A percentile compares a stretch with the other conserved stretches of the same genome.
phyloP scores from a whole-genome alignment of 2,113 vertebrate genomes.

The Gulo gulo region DNA sequence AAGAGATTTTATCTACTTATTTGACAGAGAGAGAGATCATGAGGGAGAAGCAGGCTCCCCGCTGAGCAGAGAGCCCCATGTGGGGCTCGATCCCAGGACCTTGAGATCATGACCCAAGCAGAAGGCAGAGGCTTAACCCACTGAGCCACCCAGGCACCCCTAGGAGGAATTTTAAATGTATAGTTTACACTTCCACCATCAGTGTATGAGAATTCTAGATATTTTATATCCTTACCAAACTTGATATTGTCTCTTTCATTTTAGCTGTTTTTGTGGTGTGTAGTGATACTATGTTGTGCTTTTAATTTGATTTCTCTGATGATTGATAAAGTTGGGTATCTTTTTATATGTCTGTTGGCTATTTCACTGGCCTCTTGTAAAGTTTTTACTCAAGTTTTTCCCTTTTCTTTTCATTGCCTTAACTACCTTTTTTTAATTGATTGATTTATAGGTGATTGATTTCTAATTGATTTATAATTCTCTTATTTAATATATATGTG shows the following conservation, averaged over 20 bases:
- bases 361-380: background rate
- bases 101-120: background rate
- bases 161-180: conserved; percentile 29
- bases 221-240: background rate
- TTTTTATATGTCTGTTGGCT: background rate
- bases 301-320: conserved; percentile 26
- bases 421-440: background rate
- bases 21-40: too few species aligned
- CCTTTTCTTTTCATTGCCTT: background rate
- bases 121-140: background rate
- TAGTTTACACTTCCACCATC: background rate
- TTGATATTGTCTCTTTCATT: background rate
- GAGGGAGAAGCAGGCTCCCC: background rate
- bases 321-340: conserved; percentile 23
- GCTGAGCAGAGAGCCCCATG: background rate
- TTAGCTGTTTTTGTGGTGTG: conserved; percentile 1
- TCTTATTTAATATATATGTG: background rate
- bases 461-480: background rate
- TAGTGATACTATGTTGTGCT: background rate
- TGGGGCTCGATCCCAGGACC: background rate
- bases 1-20: too few species aligned
- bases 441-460: background rate
- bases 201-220: background rate
- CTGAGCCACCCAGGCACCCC: background rate
- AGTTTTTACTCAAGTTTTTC: background rate